Percentiles rank a stretch among this genome's conserved stretches.
These are phyloP conservation scores for Epirrita christyi DNA, from an alignment of 2,888 invertebrate genomes.

Conservation along the genomic window DNA sequence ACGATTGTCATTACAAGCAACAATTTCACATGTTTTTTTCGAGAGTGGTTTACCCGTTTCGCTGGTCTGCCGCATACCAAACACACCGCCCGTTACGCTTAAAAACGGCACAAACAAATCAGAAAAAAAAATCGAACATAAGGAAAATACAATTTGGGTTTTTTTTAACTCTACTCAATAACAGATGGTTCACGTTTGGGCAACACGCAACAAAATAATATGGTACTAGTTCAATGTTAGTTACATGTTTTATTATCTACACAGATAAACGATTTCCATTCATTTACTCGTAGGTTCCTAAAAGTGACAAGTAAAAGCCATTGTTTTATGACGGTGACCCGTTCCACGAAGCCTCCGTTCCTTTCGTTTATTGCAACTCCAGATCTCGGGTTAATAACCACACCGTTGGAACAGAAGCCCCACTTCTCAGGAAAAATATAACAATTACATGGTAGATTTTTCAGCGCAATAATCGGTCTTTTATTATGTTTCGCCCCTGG, in stretches of 20 bases:
- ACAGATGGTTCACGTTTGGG: no score
- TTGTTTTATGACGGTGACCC: slow-evolving; percentile 61
- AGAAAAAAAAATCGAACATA: no score
- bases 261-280: slow-evolving; percentile 12
- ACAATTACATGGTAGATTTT: slow-evolving; percentile 51
- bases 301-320: slow-evolving; percentile 26
- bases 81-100: neutral
- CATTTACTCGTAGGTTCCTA: slow-evolving; percentile 17
- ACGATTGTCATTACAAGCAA: slow-evolving; percentile 18
- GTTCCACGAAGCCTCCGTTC: slow-evolving; percentile 49
- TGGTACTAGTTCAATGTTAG: no score
- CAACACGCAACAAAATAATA: no score
- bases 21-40: slow-evolving; percentile 24
- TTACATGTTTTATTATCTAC: no score
- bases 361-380: slow-evolving; percentile 47
- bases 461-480: slow-evolving; percentile 48
- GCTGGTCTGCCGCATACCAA: slow-evolving; percentile 28
- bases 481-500: slow-evolving; percentile 57
- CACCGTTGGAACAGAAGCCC: slow-evolving; percentile 47
- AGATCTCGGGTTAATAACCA: slow-evolving; percentile 65
- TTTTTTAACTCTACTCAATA: no score
- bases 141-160: no score
- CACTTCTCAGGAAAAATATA: slow-evolving; percentile 49
- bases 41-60: slow-evolving; percentile 4
- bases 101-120: neutral